These are phyloP conservation scores for Cherax destructor DNA, from an alignment of 1,140 invertebrate species.

Conservation along the genomic window DNA sequence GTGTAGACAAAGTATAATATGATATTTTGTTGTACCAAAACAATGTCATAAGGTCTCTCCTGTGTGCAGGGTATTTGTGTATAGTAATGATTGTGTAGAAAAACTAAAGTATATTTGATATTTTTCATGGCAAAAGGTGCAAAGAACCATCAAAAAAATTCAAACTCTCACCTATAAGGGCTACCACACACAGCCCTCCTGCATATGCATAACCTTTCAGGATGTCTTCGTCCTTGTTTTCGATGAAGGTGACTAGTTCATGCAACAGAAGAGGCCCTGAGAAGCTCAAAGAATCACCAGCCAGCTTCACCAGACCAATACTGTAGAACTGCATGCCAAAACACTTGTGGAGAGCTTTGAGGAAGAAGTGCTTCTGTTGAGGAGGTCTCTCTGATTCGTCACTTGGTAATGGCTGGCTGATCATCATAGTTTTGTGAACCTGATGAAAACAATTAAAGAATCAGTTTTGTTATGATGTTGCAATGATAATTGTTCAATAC, in stretches of 20 bases:
- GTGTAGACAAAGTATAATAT: too few relatives aligned
- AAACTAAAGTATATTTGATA: too few relatives aligned
- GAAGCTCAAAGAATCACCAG: constrained; percentile 89
- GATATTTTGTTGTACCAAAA: too few relatives aligned
- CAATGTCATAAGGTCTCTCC: too few relatives aligned
- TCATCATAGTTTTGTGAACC: constrained; percentile 60
- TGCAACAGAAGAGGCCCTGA: constrained; percentile 92
- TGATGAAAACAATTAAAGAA: constrained; percentile 71
- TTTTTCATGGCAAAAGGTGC: too few relatives aligned
- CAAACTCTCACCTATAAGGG: constrained; percentile 79
- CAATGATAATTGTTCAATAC: constrained; percentile 38
- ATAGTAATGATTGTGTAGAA: too few relatives aligned
- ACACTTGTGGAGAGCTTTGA: constrained; percentile 85
- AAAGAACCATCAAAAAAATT: too few relatives aligned
- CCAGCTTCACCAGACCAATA: constrained; percentile 90
- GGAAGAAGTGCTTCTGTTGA: constrained; percentile 78
- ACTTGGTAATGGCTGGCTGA: constrained; percentile 70
- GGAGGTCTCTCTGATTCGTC: constrained; percentile 53
- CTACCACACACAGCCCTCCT: constrained; percentile 81
- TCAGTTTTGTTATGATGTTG: constrained; percentile 72
- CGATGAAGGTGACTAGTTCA: constrained; percentile 87
- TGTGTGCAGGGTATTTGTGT: too few relatives aligned
- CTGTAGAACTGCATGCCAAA: constrained; percentile 93
- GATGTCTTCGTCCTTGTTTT: constrained; percentile 82
- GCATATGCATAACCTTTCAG: constrained; percentile 88